Percentiles rank a stretch among this genome's conserved stretches.
Evolutionary conservation across 2,888 invertebrate genomes (phyloP).

Genomic region (Cordylochernes scorpioides): DNA sequence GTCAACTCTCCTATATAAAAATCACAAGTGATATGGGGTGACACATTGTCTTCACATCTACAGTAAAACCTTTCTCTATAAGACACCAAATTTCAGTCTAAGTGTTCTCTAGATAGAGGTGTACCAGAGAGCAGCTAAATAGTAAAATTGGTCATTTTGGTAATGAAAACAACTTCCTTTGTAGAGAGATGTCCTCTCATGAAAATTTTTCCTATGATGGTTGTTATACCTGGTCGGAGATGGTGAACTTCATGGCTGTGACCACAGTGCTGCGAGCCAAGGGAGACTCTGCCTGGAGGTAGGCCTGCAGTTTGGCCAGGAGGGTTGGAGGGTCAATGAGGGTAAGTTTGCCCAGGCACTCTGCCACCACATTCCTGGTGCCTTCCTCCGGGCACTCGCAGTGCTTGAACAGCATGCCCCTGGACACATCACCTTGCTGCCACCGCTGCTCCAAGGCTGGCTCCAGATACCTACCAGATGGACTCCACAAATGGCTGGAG

Average conservation of each 20-base stretch:
- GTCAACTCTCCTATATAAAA: no score
- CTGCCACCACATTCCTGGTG: slow-evolving; percentile 90
- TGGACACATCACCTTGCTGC: slow-evolving; percentile 11
- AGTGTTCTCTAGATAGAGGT: no score
- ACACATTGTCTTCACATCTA: no score
- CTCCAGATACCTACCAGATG: slow-evolving; percentile 41
- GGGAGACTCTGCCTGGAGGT: slow-evolving; percentile 44
- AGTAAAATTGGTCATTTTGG: no score
- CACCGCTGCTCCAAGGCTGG: no score
- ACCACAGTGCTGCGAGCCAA: slow-evolving; percentile 83
- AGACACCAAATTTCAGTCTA: no score
- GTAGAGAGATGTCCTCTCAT: no score
- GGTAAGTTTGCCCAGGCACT: slow-evolving; percentile 84
- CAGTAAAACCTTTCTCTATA: no score
- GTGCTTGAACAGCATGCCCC: slow-evolving; percentile 59
- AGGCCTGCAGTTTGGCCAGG: slow-evolving; percentile 58
- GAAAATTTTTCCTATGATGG: no score
- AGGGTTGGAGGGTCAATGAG: slow-evolving; percentile 65
- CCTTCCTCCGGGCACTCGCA: slow-evolving; percentile 94
- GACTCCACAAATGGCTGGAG: slow-evolving; percentile 30
- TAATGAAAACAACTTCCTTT: no score
- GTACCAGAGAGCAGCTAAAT: no score
- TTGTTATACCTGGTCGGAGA: slow-evolving; percentile 72
- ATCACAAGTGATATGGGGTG: no score
- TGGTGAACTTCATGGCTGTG: slow-evolving; percentile 92